Base-by-base conservation (phyloP, 2,113 vertebrate species). In the Periophthalmodon schlosseri region DNA sequence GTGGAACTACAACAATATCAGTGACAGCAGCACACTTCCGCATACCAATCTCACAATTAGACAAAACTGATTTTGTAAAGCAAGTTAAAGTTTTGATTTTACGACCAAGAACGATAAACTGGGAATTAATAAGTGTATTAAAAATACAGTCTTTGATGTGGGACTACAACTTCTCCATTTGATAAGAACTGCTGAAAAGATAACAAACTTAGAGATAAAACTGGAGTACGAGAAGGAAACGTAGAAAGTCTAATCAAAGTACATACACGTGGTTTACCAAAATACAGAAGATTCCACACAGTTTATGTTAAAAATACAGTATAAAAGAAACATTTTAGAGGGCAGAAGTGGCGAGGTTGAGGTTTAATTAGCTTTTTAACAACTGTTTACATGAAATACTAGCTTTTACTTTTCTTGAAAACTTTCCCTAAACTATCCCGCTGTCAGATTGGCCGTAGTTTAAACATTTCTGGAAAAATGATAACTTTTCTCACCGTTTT, bases 401-500 rank as follows among this genome's bases (percentile, higher is more conserved):
- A 21, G 24, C 23, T 6, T 23, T 0, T 16, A 8, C 4, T 1
- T 49, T 1, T 23, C n/a, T 23, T 0, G 0, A 0, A 1, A 1
- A 23, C 28, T 58, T 7, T 78, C 3, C 20, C 49, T 14, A 10
- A 2, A 0, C 0, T 69, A 50, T 72, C 57, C 8, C 34, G 0
- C 3, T n/a, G 5, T 58, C 10, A 46, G 68, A 47, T 13, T 2
- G 36, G 16, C 0, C 0, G 69, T 2, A 72, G 69, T 66, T 4
- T 75, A 15, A 21, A 11, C 47, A 52, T 80, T 82, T 3, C 54
- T 34, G 18, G 12, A 8, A 67, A 67, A 78, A 80, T 67, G 68
- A 13, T 33, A 74, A 71, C 80, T 88, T 52, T 58, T 86, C 93
- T 94, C 77, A 94, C 94, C 88, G 90, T 91, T 91, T 87, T 91